Conservation (phyloP, 2,888 invertebrate species). For the Mongoloraphidia duomilia region DNA sequence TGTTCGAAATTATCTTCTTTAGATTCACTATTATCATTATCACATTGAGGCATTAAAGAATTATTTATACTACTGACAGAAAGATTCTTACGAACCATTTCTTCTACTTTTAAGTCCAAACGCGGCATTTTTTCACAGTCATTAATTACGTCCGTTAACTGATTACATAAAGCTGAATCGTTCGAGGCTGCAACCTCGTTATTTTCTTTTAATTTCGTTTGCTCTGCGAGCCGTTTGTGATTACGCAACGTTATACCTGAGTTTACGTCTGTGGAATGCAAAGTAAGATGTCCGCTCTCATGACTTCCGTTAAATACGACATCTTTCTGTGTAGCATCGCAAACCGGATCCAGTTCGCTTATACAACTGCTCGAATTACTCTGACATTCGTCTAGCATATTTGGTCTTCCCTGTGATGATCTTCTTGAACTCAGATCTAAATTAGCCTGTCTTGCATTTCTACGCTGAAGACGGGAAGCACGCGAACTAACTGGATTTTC, state of each 20-base stretch:
- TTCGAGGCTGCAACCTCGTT: neutral
- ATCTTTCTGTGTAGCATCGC: constrained; percentile 28
- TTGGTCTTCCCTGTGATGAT: constrained; percentile 20
- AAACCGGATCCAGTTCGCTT: constrained; percentile 28
- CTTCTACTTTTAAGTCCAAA: constrained; percentile 5
- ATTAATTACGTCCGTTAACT: too few species aligned
- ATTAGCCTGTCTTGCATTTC: constrained; percentile 26
- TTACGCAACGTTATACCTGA: constrained; percentile 45
- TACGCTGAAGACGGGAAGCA: constrained; percentile 27
- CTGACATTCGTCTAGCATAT: constrained; percentile 29
- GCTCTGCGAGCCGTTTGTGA: constrained; percentile 38
- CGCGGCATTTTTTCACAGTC: neutral
- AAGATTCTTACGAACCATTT: constrained; percentile 3
- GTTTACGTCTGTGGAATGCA: constrained; percentile 9
- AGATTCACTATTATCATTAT: neutral
- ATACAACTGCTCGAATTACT: constrained; percentile 31
- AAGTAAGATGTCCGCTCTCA: constrained; percentile 24
- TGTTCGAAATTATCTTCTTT: constrained; percentile 25
- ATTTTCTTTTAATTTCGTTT: constrained; percentile 6
- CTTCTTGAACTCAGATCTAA: constrained; percentile 26
- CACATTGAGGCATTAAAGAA: neutral
- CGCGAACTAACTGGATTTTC: constrained; percentile 23
- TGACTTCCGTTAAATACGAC: constrained; percentile 30
- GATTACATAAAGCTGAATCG: too few species aligned
- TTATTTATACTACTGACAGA: neutral